Evolutionary conservation across 2,797 vertebrate species (phyloP).

Genomic region (Hemibagrus guttatus): DNA sequence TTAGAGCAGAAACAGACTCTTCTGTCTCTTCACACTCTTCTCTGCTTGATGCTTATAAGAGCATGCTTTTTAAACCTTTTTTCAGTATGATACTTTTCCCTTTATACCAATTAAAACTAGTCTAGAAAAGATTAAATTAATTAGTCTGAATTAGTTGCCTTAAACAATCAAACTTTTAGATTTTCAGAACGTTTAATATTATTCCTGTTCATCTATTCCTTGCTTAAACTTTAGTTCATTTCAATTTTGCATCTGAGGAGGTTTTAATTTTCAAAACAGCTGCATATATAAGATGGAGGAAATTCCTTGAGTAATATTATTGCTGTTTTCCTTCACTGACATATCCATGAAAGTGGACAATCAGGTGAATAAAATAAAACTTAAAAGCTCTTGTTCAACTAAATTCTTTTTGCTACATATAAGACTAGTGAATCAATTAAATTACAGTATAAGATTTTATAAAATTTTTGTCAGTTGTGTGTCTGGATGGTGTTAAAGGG

Average conservation of each 20-base stretch:
- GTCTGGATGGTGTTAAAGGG: background rate
- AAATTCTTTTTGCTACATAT: background rate
- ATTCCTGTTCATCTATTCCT: background rate
- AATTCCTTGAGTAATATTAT: background rate
- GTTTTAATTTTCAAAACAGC: background rate
- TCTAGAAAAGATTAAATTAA: background rate
- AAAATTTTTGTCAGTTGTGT: background rate
- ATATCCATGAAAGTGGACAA: background rate
- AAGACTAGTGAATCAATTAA: background rate
- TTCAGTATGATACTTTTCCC: background rate
- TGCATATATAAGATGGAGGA: background rate
- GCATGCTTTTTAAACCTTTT: background rate
- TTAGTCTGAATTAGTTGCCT: background rate
- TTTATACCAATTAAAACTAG: background rate
- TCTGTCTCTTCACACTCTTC: background rate
- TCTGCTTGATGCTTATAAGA: background rate
- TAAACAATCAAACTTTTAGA: background rate
- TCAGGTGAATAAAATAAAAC: background rate
- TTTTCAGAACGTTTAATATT: background rate
- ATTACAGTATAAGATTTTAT: background rate
- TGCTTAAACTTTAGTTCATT: background rate
- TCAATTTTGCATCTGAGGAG: background rate
- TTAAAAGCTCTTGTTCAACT: background rate
- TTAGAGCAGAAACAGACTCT: slow-evolving; percentile 1
- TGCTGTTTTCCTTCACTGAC: background rate